Evolutionary conservation across 2,113 vertebrate genomes (phyloP).

Genomic region (Tricholaema leucomelas): DNA sequence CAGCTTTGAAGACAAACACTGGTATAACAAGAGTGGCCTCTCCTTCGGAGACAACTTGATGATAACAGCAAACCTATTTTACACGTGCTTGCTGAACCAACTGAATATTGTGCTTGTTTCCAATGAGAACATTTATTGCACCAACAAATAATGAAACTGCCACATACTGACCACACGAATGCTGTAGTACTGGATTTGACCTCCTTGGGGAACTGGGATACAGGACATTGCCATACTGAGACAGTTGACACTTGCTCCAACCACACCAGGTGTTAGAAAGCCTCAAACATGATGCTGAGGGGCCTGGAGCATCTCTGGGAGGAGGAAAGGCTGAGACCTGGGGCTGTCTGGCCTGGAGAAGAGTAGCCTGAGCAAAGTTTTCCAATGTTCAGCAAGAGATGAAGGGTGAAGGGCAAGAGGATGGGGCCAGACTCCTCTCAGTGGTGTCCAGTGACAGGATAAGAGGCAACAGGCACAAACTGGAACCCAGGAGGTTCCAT

Average conservation of each 20-base stretch:
- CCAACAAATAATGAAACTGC: neutral
- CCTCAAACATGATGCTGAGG: no score
- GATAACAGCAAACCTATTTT: neutral
- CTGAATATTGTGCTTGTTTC: neutral
- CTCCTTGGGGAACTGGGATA: neutral
- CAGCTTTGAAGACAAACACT: neutral
- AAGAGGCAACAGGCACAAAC: no score
- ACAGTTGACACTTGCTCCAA: neutral
- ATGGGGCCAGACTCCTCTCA: no score
- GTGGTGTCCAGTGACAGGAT: no score
- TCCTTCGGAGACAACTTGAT: neutral
- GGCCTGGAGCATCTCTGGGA: no score
- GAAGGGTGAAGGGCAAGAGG: no score
- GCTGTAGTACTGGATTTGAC: neutral
- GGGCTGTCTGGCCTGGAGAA: no score
- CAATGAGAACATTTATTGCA: neutral
- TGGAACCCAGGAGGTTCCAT: no score
- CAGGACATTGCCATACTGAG: accelerated
- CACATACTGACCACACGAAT: neutral
- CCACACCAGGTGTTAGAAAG: neutral
- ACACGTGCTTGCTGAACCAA: neutral
- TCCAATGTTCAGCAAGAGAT: no score
- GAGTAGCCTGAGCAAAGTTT: no score
- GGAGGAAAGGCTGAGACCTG: no score
- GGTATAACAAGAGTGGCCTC: neutral